phyloP scores from a whole-genome alignment of 2,797 vertebrate genomes.

The Anabas testudineus region DNA sequence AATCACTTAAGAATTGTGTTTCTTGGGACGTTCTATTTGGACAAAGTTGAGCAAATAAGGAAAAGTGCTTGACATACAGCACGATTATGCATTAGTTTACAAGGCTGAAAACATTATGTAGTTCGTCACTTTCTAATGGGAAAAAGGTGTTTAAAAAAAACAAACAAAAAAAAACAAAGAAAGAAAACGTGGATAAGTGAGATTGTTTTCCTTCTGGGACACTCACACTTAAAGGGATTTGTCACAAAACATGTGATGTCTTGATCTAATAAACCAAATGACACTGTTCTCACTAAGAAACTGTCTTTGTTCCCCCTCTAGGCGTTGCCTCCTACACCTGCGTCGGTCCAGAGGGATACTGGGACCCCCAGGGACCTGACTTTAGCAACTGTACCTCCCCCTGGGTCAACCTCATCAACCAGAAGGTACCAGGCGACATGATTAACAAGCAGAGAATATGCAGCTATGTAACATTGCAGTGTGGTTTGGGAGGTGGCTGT shows the following conservation, averaged over 20 bases:
- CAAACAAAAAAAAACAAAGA: background rate
- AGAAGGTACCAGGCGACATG: conserved; percentile 87
- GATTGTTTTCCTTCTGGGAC: background rate
- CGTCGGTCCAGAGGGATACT: conserved; percentile 90
- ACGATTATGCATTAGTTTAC: conserved; percentile 7
- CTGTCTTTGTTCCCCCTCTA: conserved; percentile 64
- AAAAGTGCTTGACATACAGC: conserved; percentile 22
- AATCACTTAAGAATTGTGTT: conserved; percentile 53
- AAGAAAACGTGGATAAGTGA: background rate
- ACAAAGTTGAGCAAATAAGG: conserved; percentile 47
- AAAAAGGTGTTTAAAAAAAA: background rate
- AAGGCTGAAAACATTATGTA: conserved; percentile 2
- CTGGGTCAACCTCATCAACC: conserved; percentile 97
- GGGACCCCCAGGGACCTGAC: conserved; percentile 95
- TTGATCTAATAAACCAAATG: background rate
- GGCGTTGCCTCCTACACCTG: conserved; percentile 92
- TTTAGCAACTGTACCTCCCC: conserved; percentile 98
- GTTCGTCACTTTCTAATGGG: conserved; percentile 16
- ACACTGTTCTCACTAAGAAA: background rate
- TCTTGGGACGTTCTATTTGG: conserved; percentile 34
- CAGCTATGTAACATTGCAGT: background rate
- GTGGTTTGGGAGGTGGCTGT: background rate
- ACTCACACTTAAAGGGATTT: background rate
- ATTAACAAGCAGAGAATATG: background rate
- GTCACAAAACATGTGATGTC: background rate